phyloP scores from a whole-genome alignment of 1,140 invertebrate genomes.

The Drosophila nannoptera region DNA sequence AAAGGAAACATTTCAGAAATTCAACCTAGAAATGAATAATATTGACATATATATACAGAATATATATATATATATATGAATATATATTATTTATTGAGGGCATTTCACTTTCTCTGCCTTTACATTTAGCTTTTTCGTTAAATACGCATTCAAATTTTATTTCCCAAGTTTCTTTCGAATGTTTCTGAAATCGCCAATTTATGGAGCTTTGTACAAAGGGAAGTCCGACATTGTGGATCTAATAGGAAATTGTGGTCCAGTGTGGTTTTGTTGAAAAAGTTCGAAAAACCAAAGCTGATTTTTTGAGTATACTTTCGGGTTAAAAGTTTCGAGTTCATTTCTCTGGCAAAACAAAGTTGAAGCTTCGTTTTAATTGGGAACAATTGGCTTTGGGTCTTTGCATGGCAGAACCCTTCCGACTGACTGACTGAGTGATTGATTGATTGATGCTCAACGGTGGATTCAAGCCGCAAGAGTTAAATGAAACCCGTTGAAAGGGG shows the following conservation, averaged over 20 bases:
- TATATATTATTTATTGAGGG: slow-evolving; percentile 4
- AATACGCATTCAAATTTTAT: background rate
- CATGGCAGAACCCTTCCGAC: background rate
- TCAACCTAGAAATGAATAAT: slow-evolving; percentile 9
- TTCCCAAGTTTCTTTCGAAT: background rate
- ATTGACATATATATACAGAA: background rate
- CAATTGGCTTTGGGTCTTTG: background rate
- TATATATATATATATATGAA: slow-evolving; percentile 3
- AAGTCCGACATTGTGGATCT: too few relatives aligned
- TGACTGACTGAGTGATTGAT: background rate
- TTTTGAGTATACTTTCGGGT: too few relatives aligned
- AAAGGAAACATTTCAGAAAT: slow-evolving; percentile 7
- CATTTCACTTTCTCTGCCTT: background rate
- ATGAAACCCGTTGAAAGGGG: background rate
- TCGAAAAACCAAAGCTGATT: too few relatives aligned
- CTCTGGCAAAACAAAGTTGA: background rate
- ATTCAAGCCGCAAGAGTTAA: background rate
- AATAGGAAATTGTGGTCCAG: too few relatives aligned
- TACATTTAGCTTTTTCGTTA: background rate
- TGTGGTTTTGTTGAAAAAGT: too few relatives aligned
- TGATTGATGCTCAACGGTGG: background rate
- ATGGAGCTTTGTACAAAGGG: too few relatives aligned
- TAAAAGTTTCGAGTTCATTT: too few relatives aligned
- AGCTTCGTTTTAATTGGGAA: background rate
- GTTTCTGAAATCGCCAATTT: too few relatives aligned